Evolutionary conservation across 1,140 invertebrate species (phyloP).

Genomic region (Tetramorium simillimum): DNA sequence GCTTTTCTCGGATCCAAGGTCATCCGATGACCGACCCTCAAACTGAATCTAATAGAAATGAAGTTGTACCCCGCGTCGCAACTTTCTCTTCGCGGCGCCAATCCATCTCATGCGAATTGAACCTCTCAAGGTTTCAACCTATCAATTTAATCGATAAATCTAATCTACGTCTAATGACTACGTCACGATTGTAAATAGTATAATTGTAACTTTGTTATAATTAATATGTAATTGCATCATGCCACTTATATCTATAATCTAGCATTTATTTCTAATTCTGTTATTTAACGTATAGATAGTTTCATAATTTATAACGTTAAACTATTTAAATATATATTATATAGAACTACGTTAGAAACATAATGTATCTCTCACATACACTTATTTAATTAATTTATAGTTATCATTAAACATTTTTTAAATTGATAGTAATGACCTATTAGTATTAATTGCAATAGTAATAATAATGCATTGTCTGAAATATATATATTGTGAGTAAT

Average conservation of each 20-base stretch:
- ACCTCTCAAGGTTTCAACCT: neutral
- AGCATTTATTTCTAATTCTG: neutral
- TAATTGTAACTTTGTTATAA: neutral
- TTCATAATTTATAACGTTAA: neutral
- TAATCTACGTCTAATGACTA: neutral
- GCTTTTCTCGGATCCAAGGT: constrained; percentile 64
- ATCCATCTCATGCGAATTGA: neutral
- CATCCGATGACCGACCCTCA: constrained; percentile 42
- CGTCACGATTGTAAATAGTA: neutral
- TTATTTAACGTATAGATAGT: neutral
- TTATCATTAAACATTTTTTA: neutral
- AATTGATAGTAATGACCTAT: neutral
- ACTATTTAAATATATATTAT: neutral
- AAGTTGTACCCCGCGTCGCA: constrained; percentile 27
- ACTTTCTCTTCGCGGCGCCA: constrained; percentile 59
- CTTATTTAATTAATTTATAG: neutral
- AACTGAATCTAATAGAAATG: constrained; percentile 58
- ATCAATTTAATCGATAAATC: neutral
- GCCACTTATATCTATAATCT: neutral
- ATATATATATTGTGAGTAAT: neutral
- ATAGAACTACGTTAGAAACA: neutral
- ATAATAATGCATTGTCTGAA: neutral
- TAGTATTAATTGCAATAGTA: neutral
- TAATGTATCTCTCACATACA: neutral
- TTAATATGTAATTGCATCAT: neutral